These are phyloP conservation scores for Xestoiulus laeticollis DNA, from an alignment of 2,888 invertebrate genomes.

Conservation along the genomic window DNA sequence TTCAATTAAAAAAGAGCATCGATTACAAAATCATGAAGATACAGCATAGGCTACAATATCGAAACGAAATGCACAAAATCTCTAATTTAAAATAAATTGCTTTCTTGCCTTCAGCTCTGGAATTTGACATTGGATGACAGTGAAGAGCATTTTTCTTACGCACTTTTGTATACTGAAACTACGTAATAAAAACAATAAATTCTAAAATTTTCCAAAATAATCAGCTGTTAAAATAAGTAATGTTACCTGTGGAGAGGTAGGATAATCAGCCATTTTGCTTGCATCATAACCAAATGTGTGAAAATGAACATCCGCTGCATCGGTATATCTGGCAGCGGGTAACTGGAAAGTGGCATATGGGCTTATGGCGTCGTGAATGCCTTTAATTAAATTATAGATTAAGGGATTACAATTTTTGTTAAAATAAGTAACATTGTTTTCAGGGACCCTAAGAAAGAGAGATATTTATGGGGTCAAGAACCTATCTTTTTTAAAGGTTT, in stretches of 20 bases:
- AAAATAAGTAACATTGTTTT: too few relatives aligned
- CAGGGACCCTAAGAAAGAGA: too few relatives aligned
- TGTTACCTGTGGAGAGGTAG: constrained; percentile 48
- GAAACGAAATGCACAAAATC: too few relatives aligned
- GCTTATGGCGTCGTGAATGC: constrained; percentile 55
- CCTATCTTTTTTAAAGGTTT: too few relatives aligned
- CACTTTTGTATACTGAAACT: constrained; percentile 52
- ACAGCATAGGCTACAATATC: too few relatives aligned
- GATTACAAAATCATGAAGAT: not conserved
- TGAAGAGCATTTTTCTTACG: constrained; percentile 51
- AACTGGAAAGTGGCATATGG: constrained; percentile 57
- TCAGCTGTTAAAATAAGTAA: not conserved
- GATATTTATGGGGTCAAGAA: too few relatives aligned
- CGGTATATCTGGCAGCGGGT: constrained; percentile 53
- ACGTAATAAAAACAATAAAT: not conserved
- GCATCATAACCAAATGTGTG: constrained; percentile 54
- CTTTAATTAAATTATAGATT: constrained; percentile 51
- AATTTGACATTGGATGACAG: constrained; percentile 1
- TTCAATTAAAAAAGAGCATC: not conserved
- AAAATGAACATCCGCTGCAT: constrained; percentile 51
- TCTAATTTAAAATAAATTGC: not conserved
- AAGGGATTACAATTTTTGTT: too few relatives aligned
- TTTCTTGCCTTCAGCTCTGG: constrained; percentile 28
- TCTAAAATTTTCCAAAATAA: not conserved
- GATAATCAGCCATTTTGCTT: constrained; percentile 46